These are phyloP conservation scores for Garra rufa DNA, from an alignment of 2,113 vertebrate species.

Conservation along the genomic window DNA sequence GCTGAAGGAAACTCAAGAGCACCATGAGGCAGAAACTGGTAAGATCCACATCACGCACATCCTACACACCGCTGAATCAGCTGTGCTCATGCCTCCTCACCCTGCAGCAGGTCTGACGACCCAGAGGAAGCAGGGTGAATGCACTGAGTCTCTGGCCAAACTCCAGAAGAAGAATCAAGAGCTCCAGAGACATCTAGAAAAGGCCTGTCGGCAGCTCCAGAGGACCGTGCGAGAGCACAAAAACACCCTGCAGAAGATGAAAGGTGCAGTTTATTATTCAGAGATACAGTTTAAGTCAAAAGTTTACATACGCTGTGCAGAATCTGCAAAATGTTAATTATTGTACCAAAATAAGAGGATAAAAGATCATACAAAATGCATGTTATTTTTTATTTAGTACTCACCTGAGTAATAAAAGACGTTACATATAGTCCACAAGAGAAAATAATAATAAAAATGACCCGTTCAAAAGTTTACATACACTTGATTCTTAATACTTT, in stretches of 20 bases:
- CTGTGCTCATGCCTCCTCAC: not conserved
- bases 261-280: conserved; percentile 67
- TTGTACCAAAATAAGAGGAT: no score
- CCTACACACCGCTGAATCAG: not conserved
- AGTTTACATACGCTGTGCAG: no score
- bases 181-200: conserved; percentile 83
- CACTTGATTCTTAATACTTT: no score
- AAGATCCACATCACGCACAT: conserved; percentile 61
- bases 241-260: conserved; percentile 73
- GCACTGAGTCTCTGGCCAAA: conserved; percentile 73
- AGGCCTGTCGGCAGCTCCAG: conserved; percentile 82
- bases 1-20: conserved; percentile 70
- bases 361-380: no score
- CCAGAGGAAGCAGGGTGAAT: conserved; percentile 66
- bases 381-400: no score
- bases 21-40: conserved; percentile 66
- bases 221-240: conserved; percentile 79
- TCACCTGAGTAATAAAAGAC: no score
- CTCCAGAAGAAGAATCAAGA: conserved; percentile 83
- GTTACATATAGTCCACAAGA: no score
- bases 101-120: conserved; percentile 56
- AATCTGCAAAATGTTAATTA: no score
- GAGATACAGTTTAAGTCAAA: no score
- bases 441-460: no score
- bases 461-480: no score